phyloP scores from a whole-genome alignment of 2,797 vertebrate genomes.

The Heterohyrax brucei region DNA sequence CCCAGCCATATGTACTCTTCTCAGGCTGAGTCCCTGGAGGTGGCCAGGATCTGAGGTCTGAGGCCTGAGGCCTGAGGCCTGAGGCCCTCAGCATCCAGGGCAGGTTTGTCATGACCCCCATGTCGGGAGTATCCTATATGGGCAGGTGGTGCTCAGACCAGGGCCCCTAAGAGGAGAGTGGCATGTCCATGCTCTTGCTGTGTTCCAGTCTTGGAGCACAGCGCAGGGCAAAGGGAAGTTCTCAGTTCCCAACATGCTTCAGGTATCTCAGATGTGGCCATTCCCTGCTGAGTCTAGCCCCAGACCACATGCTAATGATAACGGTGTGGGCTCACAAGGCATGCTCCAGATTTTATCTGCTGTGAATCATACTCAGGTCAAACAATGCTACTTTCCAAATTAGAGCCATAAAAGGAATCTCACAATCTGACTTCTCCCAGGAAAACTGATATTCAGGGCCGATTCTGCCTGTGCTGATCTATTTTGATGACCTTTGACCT shows the following conservation, averaged over 20 bases:
- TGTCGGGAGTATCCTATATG: too few species aligned
- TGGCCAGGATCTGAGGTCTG: accelerated
- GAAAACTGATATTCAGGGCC: background rate
- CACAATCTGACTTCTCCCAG: accelerated
- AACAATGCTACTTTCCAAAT: background rate
- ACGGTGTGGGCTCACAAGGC: accelerated
- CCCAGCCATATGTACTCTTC: accelerated
- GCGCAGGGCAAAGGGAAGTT: too few species aligned
- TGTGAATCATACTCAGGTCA: background rate
- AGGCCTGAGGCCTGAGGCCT: background rate
- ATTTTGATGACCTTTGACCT: accelerated
- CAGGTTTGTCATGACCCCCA: too few species aligned
- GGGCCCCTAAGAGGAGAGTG: background rate
- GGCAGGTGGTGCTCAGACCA: background rate
- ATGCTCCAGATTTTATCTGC: accelerated
- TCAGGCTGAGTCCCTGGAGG: background rate
- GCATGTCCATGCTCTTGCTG: background rate
- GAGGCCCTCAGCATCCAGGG: background rate
- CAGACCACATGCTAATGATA: accelerated
- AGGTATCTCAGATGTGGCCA: background rate
- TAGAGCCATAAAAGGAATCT: accelerated
- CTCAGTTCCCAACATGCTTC: background rate
- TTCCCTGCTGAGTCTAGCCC: background rate
- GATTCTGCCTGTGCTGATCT: background rate
- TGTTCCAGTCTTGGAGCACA: background rate